These are phyloP conservation scores for Pterobdella sp. DNA, from an alignment of 2,888 invertebrate genomes.

Conservation along the genomic window DNA sequence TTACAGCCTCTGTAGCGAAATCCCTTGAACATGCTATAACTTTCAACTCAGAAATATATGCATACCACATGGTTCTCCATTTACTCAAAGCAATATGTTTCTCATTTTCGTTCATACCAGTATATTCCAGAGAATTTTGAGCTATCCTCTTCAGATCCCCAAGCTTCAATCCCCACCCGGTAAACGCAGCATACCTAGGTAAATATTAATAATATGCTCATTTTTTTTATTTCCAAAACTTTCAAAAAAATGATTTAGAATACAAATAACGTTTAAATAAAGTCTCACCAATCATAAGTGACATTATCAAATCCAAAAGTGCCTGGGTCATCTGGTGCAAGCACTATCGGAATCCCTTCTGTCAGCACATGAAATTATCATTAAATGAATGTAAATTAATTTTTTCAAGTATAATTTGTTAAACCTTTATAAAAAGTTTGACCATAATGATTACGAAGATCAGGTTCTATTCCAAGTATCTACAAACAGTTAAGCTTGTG, in stretches of 20 bases:
- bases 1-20: not conserved
- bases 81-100: constrained; percentile 36
- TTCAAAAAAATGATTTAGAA: not conserved
- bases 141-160: constrained; percentile 39
- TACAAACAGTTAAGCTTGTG: not conserved
- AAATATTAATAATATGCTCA: too few species aligned
- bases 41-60: constrained; percentile 34
- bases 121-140: constrained; percentile 37
- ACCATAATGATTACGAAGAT: constrained; percentile 26
- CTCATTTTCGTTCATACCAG: constrained; percentile 33
- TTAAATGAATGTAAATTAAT: not conserved
- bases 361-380: not conserved
- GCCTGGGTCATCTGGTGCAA: constrained; percentile 40
- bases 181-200: constrained; percentile 37
- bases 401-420: not conserved
- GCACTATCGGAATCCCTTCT: constrained; percentile 37
- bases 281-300: constrained; percentile 37
- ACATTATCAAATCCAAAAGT: constrained; percentile 40
- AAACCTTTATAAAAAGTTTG: constrained; percentile 20
- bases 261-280: not conserved
- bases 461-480: constrained; percentile 23
- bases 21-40: constrained; percentile 32
- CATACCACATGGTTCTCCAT: constrained; percentile 36
- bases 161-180: constrained; percentile 40
- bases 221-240: not conserved